A percentile compares a stretch with the other conserved stretches of the same genome.
These are phyloP conservation scores for Bombylius major DNA, from an alignment of 2,888 invertebrate genomes.

Conservation along the genomic window DNA sequence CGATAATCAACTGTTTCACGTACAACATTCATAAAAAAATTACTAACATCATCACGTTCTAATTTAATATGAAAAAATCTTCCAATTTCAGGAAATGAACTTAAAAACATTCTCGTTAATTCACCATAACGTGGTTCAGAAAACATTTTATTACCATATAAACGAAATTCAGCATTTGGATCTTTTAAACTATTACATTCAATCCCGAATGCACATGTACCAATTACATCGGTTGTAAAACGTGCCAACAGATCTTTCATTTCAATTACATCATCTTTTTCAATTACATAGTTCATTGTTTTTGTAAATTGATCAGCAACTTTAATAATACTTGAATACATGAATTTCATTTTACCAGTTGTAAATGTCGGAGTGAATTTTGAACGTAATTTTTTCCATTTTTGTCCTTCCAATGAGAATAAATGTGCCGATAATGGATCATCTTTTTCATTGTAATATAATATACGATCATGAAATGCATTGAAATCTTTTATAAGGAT, in stretches of 20 bases:
- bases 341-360: slow-evolving; percentile 39
- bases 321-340: slow-evolving; percentile 33
- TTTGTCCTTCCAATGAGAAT: slow-evolving; percentile 30
- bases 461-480: slow-evolving; percentile 30
- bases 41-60: slow-evolving; percentile 19
- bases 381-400: slow-evolving; percentile 37
- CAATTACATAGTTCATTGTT: slow-evolving; percentile 18
- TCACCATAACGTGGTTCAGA: neutral
- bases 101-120: neutral
- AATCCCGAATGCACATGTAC: slow-evolving; percentile 32
- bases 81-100: neutral
- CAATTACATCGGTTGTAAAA: slow-evolving; percentile 37
- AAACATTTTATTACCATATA: slow-evolving; percentile 10
- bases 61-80: slow-evolving; percentile 1
- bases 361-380: slow-evolving; percentile 40
- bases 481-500: slow-evolving; percentile 34
- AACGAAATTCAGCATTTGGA: slow-evolving; percentile 23
- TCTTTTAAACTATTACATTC: slow-evolving; percentile 28
- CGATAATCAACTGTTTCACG: slow-evolving; percentile 32
- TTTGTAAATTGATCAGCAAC: slow-evolving; percentile 25
- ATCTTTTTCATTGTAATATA: slow-evolving; percentile 27
- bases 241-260: slow-evolving; percentile 28
- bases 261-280: slow-evolving; percentile 20
- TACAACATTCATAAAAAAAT: slow-evolving; percentile 27
- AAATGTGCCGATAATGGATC: slow-evolving; percentile 34